These are phyloP conservation scores for Penelope pileata DNA, from an alignment of 2,113 vertebrate species.

Conservation along the genomic window DNA sequence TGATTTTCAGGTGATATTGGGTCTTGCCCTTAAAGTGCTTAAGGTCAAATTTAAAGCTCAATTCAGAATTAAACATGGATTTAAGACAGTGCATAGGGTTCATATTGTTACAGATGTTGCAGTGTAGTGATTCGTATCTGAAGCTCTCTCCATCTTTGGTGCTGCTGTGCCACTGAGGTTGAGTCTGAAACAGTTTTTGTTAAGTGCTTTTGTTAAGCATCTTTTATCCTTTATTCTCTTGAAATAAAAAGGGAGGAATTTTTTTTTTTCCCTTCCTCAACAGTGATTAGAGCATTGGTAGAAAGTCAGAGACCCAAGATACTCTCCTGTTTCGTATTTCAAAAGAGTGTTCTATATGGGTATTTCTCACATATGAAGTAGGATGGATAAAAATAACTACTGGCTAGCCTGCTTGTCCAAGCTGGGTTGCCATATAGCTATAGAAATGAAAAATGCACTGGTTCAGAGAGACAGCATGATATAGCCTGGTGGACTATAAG, in stretches of 20 bases:
- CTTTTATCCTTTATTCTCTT: no score
- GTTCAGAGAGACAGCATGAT: background rate
- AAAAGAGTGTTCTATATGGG: background rate
- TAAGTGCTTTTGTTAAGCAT: background rate
- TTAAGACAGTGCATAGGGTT: rapidly evolving
- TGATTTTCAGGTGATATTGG: background rate
- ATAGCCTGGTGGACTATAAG: background rate
- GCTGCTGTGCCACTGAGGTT: background rate
- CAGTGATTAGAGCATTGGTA: background rate
- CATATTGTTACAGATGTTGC: background rate
- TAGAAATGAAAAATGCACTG: background rate
- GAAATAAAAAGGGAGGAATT: no score
- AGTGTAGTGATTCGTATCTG: background rate
- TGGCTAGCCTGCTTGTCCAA: background rate
- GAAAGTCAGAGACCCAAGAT: background rate
- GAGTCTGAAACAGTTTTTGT: background rate
- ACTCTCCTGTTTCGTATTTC: background rate
- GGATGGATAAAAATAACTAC: background rate
- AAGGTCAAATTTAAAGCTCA: background rate
- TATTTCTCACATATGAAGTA: background rate
- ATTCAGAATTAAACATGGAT: background rate
- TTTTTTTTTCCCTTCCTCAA: rapidly evolving
- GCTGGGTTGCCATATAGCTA: background rate
- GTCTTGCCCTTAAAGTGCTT: background rate
- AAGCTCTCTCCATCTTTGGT: rapidly evolving